Evolutionary conservation across 2,113 vertebrate genomes (phyloP).

Genomic region (Salvator merianae): DNA sequence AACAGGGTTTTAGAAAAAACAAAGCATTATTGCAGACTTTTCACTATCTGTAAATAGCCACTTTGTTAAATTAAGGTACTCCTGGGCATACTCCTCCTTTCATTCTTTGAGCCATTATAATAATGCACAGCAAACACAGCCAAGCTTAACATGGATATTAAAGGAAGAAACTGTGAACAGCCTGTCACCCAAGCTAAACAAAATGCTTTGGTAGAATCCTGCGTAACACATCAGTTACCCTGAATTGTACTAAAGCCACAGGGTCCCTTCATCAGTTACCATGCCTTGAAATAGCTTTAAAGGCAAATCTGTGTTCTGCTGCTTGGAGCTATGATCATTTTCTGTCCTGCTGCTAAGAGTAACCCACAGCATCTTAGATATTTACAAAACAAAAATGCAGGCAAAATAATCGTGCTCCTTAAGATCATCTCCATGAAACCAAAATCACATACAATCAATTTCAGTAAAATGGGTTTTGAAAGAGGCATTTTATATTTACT

Average conservation of each 20-base stretch:
- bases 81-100: not conserved
- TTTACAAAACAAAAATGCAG: slow-evolving; percentile 2
- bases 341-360: not conserved
- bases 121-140: not conserved
- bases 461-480: not conserved
- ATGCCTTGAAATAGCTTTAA: not conserved
- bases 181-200: not conserved
- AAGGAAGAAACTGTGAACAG: not conserved
- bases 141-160: not conserved
- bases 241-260: not conserved
- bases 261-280: not conserved
- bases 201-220: not conserved
- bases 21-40: not conserved
- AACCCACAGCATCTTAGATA: not conserved
- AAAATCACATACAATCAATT: not conserved
- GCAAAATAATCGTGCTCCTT: not conserved
- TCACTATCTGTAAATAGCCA: not conserved
- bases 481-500: not conserved
- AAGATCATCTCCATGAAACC: not conserved
- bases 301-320: not conserved
- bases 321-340: slow-evolving; percentile 5
- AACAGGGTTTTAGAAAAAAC: not conserved
- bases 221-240: not conserved
- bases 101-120: no score
- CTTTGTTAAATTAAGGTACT: not conserved